A percentile compares a stretch with the other conserved stretches of the same genome.
These are phyloP conservation scores for Malurus leucopterus DNA, from an alignment of 2,797 vertebrate genomes.

Conservation along the genomic window DNA sequence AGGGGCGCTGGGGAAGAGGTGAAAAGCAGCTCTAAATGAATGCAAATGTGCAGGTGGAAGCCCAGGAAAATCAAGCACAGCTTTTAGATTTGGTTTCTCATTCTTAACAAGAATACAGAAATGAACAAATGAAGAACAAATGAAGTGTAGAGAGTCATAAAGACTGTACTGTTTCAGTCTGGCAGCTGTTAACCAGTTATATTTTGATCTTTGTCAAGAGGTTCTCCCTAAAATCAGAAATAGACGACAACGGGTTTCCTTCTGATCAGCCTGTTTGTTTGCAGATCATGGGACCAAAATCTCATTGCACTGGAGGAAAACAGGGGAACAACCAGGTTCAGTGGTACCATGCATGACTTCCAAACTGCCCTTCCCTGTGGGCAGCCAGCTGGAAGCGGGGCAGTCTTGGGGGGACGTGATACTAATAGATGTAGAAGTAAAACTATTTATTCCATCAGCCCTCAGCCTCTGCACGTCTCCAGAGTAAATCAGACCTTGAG, in stretches of 20 bases:
- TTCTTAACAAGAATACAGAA: background rate
- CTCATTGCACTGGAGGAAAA: background rate
- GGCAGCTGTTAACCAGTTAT: background rate
- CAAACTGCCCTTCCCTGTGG: background rate
- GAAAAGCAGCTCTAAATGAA: background rate
- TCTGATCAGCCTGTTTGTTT: background rate
- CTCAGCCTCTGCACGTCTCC: background rate
- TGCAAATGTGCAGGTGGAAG: background rate
- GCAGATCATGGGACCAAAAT: background rate
- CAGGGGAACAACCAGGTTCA: rapidly evolving
- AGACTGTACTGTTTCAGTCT: background rate
- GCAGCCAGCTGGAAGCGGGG: background rate
- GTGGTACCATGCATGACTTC: rapidly evolving
- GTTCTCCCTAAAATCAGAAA: background rate
- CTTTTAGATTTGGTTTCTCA: background rate
- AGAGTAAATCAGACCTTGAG: background rate
- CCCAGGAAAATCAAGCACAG: background rate
- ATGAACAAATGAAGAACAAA: background rate
- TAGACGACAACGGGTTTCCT: rapidly evolving
- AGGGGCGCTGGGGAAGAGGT: background rate
- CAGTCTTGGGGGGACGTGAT: background rate
- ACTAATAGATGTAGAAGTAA: background rate
- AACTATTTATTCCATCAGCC: background rate
- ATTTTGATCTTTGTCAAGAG: background rate
- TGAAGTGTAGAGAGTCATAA: rapidly evolving